Evolutionary conservation across 2,797 vertebrate species (phyloP).

Genomic region (Pelobates cultripes): DNA sequence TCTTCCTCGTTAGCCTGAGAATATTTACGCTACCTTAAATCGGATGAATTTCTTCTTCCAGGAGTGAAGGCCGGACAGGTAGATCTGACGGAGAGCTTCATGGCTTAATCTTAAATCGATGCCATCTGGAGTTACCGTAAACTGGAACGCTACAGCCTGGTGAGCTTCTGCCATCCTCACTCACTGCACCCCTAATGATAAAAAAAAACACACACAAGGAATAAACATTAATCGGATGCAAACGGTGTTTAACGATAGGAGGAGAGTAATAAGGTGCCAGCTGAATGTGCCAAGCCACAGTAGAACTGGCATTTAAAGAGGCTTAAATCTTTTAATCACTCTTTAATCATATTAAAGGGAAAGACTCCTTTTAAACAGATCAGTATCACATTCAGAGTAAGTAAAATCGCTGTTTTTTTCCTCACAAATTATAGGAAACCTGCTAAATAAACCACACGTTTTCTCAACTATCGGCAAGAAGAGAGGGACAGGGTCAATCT

Average conservation of each 20-base stretch:
- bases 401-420: neutral
- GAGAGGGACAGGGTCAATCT: too few relatives aligned
- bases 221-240: too few relatives aligned
- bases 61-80: constrained; percentile 92
- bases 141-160: constrained; percentile 97
- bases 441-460: neutral
- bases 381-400: neutral
- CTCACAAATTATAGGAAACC: neutral
- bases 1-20: neutral
- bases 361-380: neutral
- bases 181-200: neutral
- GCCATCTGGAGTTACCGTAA: constrained; percentile 92
- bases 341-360: constrained; percentile 9
- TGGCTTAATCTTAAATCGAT: constrained; percentile 93
- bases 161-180: constrained; percentile 95
- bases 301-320: constrained; percentile 12
- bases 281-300: constrained; percentile 20
- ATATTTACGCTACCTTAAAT: constrained; percentile 84
- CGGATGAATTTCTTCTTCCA: constrained; percentile 98
- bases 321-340: constrained; percentile 3
- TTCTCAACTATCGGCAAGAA: too few relatives aligned
- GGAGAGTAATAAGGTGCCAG: constrained; percentile 13
- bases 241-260: neutral
- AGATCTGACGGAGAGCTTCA: constrained; percentile 93
- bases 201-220: neutral